Conservation (phyloP, 2,113 vertebrate species). For the Salminus brasiliensis region DNA sequence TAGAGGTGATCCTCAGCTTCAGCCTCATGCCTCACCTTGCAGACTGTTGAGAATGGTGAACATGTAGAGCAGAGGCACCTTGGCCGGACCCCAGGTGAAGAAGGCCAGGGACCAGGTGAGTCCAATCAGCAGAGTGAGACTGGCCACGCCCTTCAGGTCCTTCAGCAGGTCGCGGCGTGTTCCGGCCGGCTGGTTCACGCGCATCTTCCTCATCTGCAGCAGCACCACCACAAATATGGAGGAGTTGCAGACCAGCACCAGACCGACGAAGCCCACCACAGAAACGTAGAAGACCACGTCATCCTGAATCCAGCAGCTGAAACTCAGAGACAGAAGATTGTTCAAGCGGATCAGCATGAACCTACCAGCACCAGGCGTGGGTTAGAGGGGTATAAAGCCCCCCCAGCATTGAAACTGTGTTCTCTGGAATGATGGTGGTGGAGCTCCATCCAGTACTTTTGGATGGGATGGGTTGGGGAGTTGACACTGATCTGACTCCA, state of each 20-base stretch:
- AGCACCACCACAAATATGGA: conserved; percentile 85
- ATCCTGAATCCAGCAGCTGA: conserved; percentile 89
- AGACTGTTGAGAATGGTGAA: conserved; percentile 87
- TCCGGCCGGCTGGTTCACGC: conserved; percentile 71
- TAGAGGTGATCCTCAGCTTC: too few relatives aligned
- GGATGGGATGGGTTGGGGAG: too few relatives aligned
- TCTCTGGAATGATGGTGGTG: too few relatives aligned
- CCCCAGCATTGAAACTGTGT: too few relatives aligned
- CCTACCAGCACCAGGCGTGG: too few relatives aligned
- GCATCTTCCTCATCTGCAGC: conserved; percentile 81
- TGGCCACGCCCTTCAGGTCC: conserved; percentile 82
- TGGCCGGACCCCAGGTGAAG: conserved; percentile 81
- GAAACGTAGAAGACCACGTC: conserved; percentile 80
- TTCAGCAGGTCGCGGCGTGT: conserved; percentile 68
- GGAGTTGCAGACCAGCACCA: conserved; percentile 81
- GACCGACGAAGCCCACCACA: conserved; percentile 81
- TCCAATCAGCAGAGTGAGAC: conserved; percentile 85
- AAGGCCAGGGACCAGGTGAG: conserved; percentile 87
- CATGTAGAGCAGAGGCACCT: conserved; percentile 82
- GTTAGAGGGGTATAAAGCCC: not conserved
- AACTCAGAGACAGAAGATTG: not conserved
- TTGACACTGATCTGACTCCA: too few relatives aligned
- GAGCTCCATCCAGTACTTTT: too few relatives aligned
- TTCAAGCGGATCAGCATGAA: too few relatives aligned
- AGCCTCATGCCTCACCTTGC: conserved; percentile 87